Evolutionary conservation across 2,888 invertebrate genomes (phyloP).

Genomic region (Entomobrya multifasciata): DNA sequence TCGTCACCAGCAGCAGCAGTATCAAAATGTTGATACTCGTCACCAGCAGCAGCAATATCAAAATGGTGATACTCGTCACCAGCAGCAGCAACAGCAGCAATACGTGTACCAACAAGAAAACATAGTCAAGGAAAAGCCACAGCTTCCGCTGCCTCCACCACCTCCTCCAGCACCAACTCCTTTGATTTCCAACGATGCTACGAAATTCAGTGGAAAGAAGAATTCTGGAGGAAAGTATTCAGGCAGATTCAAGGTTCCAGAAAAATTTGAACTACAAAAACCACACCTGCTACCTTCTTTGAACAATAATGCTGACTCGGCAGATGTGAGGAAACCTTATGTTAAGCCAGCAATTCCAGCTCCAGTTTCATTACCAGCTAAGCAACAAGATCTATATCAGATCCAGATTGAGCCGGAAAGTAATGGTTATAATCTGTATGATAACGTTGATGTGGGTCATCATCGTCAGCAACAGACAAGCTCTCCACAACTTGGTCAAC

Average conservation of each 20-base stretch:
- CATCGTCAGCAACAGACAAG: not conserved
- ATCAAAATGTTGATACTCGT: not conserved
- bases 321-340: not conserved
- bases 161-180: not conserved
- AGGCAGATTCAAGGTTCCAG: slow-evolving; percentile 55
- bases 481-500: not conserved
- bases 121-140: not conserved
- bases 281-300: not conserved
- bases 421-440: not conserved
- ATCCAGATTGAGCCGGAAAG: not conserved
- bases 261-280: slow-evolving; percentile 40
- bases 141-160: not conserved
- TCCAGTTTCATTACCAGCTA: not conserved
- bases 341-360: not conserved
- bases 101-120: not conserved
- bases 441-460: not conserved
- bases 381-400: not conserved
- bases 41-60: not conserved
- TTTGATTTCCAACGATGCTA: not conserved
- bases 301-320: not conserved
- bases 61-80: not conserved
- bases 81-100: not conserved
- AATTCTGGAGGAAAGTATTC: slow-evolving; percentile 18
- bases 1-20: not conserved
- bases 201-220: slow-evolving; percentile 21